Conservation (phyloP, 2,888 invertebrate species). For the Sylvicola cinctus region DNA sequence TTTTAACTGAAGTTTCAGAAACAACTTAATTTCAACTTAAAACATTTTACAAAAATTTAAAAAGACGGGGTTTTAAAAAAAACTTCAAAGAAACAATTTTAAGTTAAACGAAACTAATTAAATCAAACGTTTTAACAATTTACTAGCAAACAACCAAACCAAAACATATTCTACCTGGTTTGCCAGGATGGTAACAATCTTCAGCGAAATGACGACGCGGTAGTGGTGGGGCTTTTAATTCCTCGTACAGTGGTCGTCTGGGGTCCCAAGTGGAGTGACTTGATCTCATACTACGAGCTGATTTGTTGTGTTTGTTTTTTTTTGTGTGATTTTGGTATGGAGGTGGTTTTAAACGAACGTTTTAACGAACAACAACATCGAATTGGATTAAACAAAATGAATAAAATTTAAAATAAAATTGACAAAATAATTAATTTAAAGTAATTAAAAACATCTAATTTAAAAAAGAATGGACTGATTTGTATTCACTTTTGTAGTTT, state of each 20-base stretch:
- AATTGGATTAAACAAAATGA: background rate
- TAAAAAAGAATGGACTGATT: no score
- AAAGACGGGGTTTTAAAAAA: no score
- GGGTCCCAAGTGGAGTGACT: conserved; percentile 75
- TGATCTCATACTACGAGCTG: conserved; percentile 23
- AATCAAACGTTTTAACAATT: no score
- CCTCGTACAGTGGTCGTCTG: conserved; percentile 73
- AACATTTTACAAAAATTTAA: no score
- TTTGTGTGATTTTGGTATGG: background rate
- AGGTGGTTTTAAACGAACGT: background rate
- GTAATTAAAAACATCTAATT: background rate
- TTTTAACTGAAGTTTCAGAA: no score
- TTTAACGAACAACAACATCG: background rate
- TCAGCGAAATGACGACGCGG: conserved; percentile 17
- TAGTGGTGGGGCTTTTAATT: conserved; percentile 50
- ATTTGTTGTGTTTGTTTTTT: conserved; percentile 6
- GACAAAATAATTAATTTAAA: background rate
- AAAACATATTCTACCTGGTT: conserved; percentile 18
- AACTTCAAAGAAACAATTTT: no score
- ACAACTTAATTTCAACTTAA: no score
- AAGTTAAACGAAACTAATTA: no score
- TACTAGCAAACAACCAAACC: no score
- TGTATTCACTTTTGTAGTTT: no score
- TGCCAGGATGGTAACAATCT: conserved; percentile 21
- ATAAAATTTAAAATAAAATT: background rate